Conservation (phyloP, 2,797 vertebrate genomes). For the Chelidonichthys spinosus region DNA sequence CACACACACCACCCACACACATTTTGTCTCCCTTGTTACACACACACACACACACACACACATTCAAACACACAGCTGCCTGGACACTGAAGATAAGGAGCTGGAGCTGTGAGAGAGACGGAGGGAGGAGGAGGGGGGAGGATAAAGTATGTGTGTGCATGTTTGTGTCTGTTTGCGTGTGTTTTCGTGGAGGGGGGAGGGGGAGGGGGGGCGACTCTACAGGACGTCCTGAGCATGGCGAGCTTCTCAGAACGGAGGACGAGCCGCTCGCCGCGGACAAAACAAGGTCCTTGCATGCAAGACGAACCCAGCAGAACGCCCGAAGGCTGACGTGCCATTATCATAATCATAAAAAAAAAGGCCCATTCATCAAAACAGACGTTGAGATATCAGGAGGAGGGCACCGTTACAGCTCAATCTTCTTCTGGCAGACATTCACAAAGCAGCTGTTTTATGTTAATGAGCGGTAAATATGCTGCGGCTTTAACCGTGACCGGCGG, state of each 20-base stretch:
- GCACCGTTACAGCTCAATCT: conserved; percentile 9
- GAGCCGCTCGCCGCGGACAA: conserved; percentile 22
- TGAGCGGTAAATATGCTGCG: conserved; percentile 17
- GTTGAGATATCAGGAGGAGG: conserved; percentile 40
- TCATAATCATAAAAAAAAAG: background rate
- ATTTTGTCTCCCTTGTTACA: conserved; percentile 34
- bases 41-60: conserved; percentile 23
- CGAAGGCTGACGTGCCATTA: background rate
- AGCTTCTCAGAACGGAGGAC: conserved; percentile 54
- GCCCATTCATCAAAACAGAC: conserved; percentile 37
- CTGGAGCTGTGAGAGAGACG: conserved; percentile 67
- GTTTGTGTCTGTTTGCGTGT: conserved; percentile 57
- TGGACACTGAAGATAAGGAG: conserved; percentile 83
- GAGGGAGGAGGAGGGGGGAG: conserved; percentile 11
- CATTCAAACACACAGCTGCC: conserved; percentile 77
- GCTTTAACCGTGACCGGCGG: conserved; percentile 20
- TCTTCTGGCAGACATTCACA: conserved; percentile 41
- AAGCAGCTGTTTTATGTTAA: conserved; percentile 50
- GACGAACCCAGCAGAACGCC: conserved; percentile 19
- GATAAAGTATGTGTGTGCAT: conserved; percentile 52
- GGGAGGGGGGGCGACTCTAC: conserved; percentile 46
- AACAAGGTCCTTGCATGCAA: conserved; percentile 11
- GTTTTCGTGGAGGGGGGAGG: conserved; percentile 28
- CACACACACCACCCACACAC: conserved; percentile 7
- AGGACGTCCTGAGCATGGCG: conserved; percentile 75